These are phyloP conservation scores for Crocidura indochinensis DNA, from an alignment of 2,797 vertebrate genomes.

Conservation along the genomic window DNA sequence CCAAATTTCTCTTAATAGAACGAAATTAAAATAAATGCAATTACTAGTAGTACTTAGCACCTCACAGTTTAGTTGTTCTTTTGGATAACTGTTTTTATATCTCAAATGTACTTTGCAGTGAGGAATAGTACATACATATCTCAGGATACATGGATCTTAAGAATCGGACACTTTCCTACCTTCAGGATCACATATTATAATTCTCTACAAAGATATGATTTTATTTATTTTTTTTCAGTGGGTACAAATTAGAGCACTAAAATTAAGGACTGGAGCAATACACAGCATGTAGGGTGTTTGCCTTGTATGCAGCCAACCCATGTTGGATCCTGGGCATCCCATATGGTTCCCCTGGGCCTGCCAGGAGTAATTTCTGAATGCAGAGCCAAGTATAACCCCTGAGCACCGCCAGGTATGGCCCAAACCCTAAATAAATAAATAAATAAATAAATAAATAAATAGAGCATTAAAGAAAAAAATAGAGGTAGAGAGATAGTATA, in stretches of 20 bases:
- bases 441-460: too few species aligned
- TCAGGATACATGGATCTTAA: neutral
- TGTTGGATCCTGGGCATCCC: too few species aligned
- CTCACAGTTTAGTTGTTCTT: neutral
- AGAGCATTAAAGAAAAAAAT: neutral
- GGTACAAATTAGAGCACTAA: slow-evolving; percentile 11
- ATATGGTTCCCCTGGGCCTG: too few species aligned
- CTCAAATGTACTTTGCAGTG: slow-evolving; percentile 4
- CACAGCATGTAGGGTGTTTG: too few species aligned
- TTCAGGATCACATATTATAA: neutral
- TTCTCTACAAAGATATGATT: slow-evolving; percentile 32
- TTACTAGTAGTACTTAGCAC: slow-evolving; percentile 13
- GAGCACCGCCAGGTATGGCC: too few species aligned
- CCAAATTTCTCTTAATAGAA: too few species aligned
- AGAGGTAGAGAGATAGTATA: too few species aligned
- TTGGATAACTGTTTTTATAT: slow-evolving; percentile 31
- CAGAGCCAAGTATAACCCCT: too few species aligned
- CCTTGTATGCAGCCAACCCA: too few species aligned
- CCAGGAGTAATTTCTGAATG: too few species aligned
- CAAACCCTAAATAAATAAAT: too few species aligned
- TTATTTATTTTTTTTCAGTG: slow-evolving; percentile 41
- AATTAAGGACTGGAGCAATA: neutral
- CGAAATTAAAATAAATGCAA: neutral
- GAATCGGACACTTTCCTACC: neutral
- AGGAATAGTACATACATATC: slow-evolving; percentile 26